A percentile compares a stretch with the other conserved stretches of the same genome.
Conservation (phyloP, 2,888 invertebrate species). For the Calameuta pallipes region DNA sequence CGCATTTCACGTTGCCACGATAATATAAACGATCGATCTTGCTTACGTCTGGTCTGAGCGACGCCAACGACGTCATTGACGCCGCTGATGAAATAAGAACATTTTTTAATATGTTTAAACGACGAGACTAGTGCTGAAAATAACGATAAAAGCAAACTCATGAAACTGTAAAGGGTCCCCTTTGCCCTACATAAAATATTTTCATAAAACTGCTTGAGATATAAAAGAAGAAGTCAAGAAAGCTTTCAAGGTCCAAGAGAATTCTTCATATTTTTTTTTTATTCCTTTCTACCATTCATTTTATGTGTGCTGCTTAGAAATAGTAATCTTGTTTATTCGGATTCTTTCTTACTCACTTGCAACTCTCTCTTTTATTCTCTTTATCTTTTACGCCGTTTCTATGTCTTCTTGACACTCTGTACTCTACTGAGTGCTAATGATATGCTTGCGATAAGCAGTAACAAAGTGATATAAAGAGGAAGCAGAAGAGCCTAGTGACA, state of each 20-base stretch:
- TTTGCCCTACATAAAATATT: neutral
- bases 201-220: neutral
- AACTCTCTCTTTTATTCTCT: neutral
- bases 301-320: neutral
- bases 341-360: neutral
- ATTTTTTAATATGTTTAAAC: neutral
- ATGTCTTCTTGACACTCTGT: neutral
- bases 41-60: neutral
- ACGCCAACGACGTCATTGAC: neutral
- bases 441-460: neutral
- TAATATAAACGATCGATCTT: neutral
- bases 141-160: neutral
- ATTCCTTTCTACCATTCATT: neutral
- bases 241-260: neutral
- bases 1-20: neutral
- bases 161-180: neutral
- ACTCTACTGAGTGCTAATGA: neutral
- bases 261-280: neutral
- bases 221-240: neutral
- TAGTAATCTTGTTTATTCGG: neutral
- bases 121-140: neutral
- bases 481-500: neutral
- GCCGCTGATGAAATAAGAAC: neutral
- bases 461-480: neutral
- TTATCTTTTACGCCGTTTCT: neutral